Conservation (phyloP, 2,113 vertebrate species). For the Oriolus oriolus region DNA sequence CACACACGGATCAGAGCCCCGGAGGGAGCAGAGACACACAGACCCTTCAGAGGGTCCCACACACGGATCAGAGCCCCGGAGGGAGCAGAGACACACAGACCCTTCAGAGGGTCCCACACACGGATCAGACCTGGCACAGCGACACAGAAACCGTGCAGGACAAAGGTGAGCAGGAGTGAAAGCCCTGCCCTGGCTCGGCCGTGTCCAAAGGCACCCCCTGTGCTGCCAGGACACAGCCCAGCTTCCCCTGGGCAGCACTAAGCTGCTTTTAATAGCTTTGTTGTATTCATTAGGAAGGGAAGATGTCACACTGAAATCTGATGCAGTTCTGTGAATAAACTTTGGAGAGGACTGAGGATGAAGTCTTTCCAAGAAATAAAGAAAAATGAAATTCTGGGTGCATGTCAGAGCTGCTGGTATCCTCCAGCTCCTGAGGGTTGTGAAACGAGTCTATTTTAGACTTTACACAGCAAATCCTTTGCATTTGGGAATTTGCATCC, state of each 20-base stretch:
- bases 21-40: no score
- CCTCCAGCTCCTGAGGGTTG: background rate
- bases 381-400: background rate
- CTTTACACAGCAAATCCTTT: background rate
- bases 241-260: no score
- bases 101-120: no score
- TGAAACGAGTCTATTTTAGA: background rate
- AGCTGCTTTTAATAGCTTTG: background rate
- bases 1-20: no score
- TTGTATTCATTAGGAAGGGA: background rate
- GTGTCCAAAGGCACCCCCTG: background rate
- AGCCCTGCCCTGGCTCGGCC: background rate
- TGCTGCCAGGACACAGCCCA: background rate
- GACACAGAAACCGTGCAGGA: rapidly evolving
- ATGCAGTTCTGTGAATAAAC: background rate
- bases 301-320: rapidly evolving
- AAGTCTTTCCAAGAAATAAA: background rate
- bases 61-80: conserved; percentile 70
- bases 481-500: background rate
- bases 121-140: no score
- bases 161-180: background rate
- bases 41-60: no score
- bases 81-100: no score
- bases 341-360: background rate
- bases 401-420: background rate